Base-by-base conservation (phyloP, 2,797 vertebrate species). In the Novumbra hubbsi region DNA sequence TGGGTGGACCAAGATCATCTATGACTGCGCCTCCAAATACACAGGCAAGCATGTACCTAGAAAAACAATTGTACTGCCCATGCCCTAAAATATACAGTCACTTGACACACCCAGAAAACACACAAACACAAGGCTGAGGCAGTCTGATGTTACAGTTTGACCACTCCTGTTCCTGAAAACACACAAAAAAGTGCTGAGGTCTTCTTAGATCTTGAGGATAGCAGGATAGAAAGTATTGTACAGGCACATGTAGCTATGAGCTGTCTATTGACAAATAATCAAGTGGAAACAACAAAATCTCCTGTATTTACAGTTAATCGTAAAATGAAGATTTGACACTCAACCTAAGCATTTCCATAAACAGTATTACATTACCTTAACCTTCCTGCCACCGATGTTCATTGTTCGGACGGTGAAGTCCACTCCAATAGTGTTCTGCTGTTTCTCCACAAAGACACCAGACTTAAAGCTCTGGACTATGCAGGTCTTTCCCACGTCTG, bases 351-450 rank as follows among this genome's bases (percentile, higher is more conserved):
- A 38, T 38, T 38, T 38, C 34, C 41, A 45, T 0, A 45, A 45
- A 45, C 41, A 45, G 3, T 1, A 45, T 45, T 14, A 3, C 11
- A 79, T 4, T 79, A 98, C 97, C 95, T 98, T 99, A 5, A 98
- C 95, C 83, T 83, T 98, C 89, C 96, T 98, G 84, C 97, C 96
- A 1, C 97, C 93, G 0, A 98, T 94, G 34, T 96, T 93, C 72
- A 98, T 75, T 0, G 95, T 96, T 57, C 95, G 95, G 75, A 98
- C 96, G 0, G 95, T 96, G 74, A 98, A 99, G 87, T 99, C 97
- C 2, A 99, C 97, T 4, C 97, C 97, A 0, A 99, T 98, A 0
- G 97, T 98, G 89, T 98, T 98, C 78, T 98, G 96, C 82, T 96
- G 96, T 27, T 92, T 94, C 83, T 95, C 95, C 0, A 85, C 88